These are phyloP conservation scores for Pantherophis vulpinus DNA, from an alignment of 2,797 vertebrate genomes.

Conservation along the genomic window DNA sequence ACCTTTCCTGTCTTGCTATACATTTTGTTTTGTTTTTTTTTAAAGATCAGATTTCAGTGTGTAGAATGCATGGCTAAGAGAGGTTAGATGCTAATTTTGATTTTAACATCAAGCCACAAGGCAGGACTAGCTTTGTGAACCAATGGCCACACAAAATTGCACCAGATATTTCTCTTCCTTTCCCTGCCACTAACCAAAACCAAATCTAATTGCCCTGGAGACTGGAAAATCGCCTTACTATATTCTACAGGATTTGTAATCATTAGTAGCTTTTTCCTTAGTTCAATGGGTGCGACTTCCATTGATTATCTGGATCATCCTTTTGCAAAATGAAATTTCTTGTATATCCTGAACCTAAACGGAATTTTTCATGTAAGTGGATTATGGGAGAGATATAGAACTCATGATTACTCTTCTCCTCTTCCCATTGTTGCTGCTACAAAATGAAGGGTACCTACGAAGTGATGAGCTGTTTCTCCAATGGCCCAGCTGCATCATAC, in stretches of 20 bases:
- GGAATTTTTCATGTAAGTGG: not conserved
- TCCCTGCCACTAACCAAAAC: not conserved
- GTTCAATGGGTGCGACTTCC: not conserved
- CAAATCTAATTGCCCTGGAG: not conserved
- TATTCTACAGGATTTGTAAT: not conserved
- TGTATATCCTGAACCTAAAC: not conserved
- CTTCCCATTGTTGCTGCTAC: not conserved
- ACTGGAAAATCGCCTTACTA: not conserved
- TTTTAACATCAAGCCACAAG: not conserved
- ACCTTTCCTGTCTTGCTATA: not conserved
- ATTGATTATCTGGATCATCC: not conserved
- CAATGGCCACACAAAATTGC: not conserved
- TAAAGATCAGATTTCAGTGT: not conserved
- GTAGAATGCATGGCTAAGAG: not conserved
- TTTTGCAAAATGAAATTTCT: not conserved
- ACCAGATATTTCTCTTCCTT: not conserved
- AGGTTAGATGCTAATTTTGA: not conserved
- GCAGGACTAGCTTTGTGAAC: not conserved
- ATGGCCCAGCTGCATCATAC: slow-evolving; percentile 79
- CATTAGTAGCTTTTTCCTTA: not conserved
- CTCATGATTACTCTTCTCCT: no score
- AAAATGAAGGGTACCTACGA: slow-evolving; percentile 78
- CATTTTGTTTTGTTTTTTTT: not conserved
- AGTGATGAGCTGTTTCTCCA: slow-evolving; percentile 83
- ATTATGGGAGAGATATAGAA: not conserved